A percentile compares a stretch with the other conserved stretches of the same genome.
Conservation (phyloP, 2,797 vertebrate species). For the Ctenopoma multispine region DNA sequence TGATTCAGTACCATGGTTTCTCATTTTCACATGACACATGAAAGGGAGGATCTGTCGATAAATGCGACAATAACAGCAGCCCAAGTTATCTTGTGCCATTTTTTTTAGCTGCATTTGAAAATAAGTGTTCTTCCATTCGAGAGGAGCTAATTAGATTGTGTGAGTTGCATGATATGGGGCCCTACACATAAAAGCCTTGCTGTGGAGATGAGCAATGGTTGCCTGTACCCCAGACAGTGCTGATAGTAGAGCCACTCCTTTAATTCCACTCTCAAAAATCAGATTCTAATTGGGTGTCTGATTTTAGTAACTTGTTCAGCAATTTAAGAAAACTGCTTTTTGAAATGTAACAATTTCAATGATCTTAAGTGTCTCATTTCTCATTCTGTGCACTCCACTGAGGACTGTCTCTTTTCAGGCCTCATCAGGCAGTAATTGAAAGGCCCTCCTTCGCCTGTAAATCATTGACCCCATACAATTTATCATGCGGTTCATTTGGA, state of each 20-base stretch:
- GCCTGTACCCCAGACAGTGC: slow-evolving; percentile 74
- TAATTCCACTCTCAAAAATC: slow-evolving; percentile 78
- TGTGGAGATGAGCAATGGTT: slow-evolving; percentile 74
- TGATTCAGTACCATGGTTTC: slow-evolving; percentile 73
- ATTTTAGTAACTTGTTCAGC: slow-evolving; percentile 81
- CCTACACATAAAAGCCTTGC: slow-evolving; percentile 78
- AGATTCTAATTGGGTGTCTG: slow-evolving; percentile 84
- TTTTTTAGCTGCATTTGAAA: slow-evolving; percentile 66
- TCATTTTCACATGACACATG: slow-evolving; percentile 76
- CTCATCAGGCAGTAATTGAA: slow-evolving; percentile 75
- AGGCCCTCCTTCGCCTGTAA: slow-evolving; percentile 68
- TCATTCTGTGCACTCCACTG: slow-evolving; percentile 66
- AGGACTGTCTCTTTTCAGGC: slow-evolving; percentile 68
- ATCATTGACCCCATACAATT: slow-evolving; percentile 65
- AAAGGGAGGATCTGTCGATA: slow-evolving; percentile 78
- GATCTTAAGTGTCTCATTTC: slow-evolving; percentile 74
- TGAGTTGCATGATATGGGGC: slow-evolving; percentile 79
- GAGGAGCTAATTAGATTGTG: slow-evolving; percentile 84
- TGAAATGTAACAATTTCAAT: slow-evolving; percentile 79
- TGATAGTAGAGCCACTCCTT: slow-evolving; percentile 79
- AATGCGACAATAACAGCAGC: slow-evolving; percentile 77
- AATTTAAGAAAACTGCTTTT: slow-evolving; percentile 83
- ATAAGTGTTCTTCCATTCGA: slow-evolving; percentile 72
- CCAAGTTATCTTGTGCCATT: slow-evolving; percentile 71
- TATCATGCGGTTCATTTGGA: slow-evolving; percentile 54